Evolutionary conservation across 2,113 vertebrate genomes (phyloP).

Genomic region (Dicrurus megarhynchus): DNA sequence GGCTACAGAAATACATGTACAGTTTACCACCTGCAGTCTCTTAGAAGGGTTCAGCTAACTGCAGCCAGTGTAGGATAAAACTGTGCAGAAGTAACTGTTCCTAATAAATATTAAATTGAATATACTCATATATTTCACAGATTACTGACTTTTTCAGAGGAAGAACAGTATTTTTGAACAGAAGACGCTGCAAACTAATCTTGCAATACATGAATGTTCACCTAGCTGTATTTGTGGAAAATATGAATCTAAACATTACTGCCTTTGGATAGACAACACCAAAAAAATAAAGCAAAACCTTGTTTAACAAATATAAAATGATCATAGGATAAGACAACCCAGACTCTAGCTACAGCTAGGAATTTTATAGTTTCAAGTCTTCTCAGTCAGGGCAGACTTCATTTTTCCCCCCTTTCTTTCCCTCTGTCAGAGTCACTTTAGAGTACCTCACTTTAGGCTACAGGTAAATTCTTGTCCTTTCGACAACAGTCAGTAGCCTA

Average conservation of each 20-base stretch:
- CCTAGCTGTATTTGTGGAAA: neutral
- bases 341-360: neutral
- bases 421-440: neutral
- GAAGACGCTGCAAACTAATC: neutral
- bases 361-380: neutral
- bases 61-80: neutral
- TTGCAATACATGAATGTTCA: neutral
- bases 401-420: rapidly evolving
- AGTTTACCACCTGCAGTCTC: neutral
- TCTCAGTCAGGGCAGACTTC: neutral
- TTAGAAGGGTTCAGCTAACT: neutral
- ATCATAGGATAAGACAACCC: neutral
- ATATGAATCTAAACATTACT: neutral
- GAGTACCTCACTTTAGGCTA: neutral
- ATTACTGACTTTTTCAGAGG: neutral
- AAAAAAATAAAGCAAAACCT: neutral
- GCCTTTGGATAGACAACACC: neutral
- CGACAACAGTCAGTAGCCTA: neutral
- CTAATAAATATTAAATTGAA: neutral
- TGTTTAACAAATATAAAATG: neutral
- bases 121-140: neutral
- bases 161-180: neutral
- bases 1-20: neutral
- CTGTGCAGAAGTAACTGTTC: neutral
- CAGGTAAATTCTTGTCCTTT: neutral